phyloP scores from a whole-genome alignment of 35 echinoderm and acorn worm species.

The Amphiura filiformis region DNA sequence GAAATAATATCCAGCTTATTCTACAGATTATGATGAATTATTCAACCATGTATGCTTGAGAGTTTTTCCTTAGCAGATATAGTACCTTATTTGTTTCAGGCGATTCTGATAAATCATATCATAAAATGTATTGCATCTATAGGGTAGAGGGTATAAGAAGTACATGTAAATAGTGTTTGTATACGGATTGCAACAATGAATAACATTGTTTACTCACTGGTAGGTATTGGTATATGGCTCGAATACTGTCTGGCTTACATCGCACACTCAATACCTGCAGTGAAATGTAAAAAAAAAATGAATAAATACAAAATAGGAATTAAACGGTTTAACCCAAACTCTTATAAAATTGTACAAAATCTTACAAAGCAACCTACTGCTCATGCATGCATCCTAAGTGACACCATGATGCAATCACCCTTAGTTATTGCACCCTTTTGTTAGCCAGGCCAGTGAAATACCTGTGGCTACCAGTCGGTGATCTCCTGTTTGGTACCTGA shows the following conservation, averaged over 20 bases:
- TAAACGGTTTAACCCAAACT: not conserved
- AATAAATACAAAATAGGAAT: not conserved
- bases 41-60: too few relatives aligned
- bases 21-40: too few relatives aligned
- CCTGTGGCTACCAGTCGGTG: too few relatives aligned
- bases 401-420: not conserved
- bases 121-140: too few relatives aligned
- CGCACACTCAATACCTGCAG: constrained; percentile 51
- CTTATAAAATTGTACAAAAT: not conserved
- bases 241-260: constrained; percentile 63
- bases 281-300: not conserved
- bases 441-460: too few relatives aligned
- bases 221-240: constrained; percentile 63
- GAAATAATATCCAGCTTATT: too few relatives aligned
- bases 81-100: too few relatives aligned
- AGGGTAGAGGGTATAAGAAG: too few relatives aligned
- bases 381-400: too few relatives aligned
- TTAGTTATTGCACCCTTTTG: not conserved
- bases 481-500: not conserved
- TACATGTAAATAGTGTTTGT: not conserved
- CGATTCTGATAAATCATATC: too few relatives aligned
- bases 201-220: constrained; percentile 41
- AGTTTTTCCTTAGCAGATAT: too few relatives aligned
- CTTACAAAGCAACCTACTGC: not conserved
- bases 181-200: not conserved